Conservation (phyloP, 2,113 vertebrate genomes). For the Sula dactylatra region DNA sequence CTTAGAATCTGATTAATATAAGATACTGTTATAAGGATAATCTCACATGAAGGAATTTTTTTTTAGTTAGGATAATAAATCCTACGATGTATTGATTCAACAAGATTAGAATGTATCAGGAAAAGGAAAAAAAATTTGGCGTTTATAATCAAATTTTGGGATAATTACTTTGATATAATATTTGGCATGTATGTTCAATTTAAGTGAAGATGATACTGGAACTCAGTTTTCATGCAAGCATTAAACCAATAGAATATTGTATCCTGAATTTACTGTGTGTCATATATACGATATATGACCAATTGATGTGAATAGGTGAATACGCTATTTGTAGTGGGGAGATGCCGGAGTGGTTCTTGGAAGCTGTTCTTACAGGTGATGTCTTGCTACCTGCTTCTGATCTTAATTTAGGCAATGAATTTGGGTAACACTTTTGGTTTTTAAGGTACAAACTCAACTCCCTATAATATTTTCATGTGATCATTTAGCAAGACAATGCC, state of each 20-base stretch:
- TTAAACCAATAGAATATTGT: not conserved
- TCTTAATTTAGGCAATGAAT: not conserved
- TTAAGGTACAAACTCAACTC: not conserved
- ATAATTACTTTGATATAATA: not conserved
- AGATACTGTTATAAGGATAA: not conserved
- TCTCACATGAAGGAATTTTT: not conserved
- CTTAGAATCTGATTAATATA: not conserved
- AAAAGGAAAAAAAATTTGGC: not conserved
- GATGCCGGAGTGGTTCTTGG: not conserved
- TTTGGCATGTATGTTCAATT: not conserved
- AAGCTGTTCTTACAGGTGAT: not conserved
- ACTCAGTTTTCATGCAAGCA: not conserved
- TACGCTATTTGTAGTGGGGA: too few species aligned
- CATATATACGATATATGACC: not conserved
- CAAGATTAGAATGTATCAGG: not conserved
- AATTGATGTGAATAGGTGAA: not conserved
- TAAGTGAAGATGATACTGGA: not conserved
- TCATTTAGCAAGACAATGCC: not conserved
- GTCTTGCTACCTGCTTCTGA: not conserved
- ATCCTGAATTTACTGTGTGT: not conserved
- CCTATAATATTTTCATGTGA: not conserved
- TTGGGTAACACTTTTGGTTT: not conserved
- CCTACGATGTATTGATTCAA: not conserved
- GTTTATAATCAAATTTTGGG: not conserved
- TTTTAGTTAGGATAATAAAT: not conserved